Evolutionary conservation across 2,888 invertebrate species (phyloP).

Genomic region (Metacarcinus magister): DNA sequence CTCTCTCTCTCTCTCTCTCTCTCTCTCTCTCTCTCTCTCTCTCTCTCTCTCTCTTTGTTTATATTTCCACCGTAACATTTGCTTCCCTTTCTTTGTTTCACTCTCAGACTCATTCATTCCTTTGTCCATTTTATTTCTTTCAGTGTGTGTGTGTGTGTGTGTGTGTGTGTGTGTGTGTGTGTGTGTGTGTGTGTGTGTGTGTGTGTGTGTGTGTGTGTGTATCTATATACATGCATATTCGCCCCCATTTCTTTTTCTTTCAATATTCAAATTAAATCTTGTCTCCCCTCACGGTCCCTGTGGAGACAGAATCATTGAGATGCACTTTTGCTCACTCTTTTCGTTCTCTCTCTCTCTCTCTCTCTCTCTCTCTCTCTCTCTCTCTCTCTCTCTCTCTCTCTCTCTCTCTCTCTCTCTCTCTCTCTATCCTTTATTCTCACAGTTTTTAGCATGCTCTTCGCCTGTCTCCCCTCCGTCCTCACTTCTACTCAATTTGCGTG

Average conservation of each 20-base stretch:
- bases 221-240: background rate
- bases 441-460: too few relatives aligned
- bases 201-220: background rate
- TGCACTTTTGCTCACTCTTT: background rate
- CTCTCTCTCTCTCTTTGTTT: background rate
- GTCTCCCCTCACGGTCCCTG: too few relatives aligned
- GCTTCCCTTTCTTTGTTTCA: constrained; percentile 7
- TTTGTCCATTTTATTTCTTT: background rate
- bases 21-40: background rate
- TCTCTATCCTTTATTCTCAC: too few relatives aligned
- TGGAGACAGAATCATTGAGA: background rate
- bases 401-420: background rate
- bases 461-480: too few relatives aligned
- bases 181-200: background rate
- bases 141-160: constrained; percentile 36
- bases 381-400: constrained; percentile 33
- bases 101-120: background rate
- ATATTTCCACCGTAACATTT: too few relatives aligned
- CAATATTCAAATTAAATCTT: background rate
- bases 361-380: constrained; percentile 34
- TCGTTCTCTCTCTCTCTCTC: background rate
- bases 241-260: background rate
- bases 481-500: too few relatives aligned
- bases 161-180: constrained; percentile 46
- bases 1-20: background rate